These are phyloP conservation scores for Himalopsyche anomala DNA, from an alignment of 2,888 invertebrate species.

Conservation along the genomic window DNA sequence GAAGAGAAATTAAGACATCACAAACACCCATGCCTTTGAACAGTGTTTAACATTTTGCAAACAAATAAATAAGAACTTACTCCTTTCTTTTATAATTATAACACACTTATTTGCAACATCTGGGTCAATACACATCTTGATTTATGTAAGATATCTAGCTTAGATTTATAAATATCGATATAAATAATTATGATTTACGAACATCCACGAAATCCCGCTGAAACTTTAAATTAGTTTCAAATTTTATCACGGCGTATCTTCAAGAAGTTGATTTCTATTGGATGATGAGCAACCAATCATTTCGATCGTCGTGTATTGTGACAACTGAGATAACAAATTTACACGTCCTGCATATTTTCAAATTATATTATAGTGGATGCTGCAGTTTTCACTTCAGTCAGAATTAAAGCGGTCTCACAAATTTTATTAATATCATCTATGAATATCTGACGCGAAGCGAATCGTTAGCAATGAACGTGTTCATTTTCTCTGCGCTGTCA, in stretches of 20 bases:
- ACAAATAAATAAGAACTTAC: too few species aligned
- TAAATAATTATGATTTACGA: neutral
- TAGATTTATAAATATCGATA: neutral
- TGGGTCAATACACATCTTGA: too few species aligned
- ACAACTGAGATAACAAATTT: constrained; percentile 67
- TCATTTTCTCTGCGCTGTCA: constrained; percentile 24
- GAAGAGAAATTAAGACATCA: too few species aligned
- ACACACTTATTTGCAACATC: too few species aligned
- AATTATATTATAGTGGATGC: constrained; percentile 26
- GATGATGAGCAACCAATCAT: constrained; percentile 70
- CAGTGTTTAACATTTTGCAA: too few species aligned
- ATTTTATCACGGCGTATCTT: neutral
- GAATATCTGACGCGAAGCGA: neutral
- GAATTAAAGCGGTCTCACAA: neutral
- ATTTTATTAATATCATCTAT: neutral
- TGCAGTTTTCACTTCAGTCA: neutral
- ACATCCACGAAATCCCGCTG: neutral
- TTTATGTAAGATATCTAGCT: too few species aligned
- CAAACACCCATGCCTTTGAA: too few species aligned
- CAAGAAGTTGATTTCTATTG: constrained; percentile 32
- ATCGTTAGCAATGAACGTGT: neutral
- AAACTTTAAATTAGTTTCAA: constrained; percentile 29
- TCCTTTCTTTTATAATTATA: too few species aligned
- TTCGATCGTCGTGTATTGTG: constrained; percentile 72
- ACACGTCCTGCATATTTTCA: constrained; percentile 58